Evolutionary conservation across 2,113 vertebrate species (phyloP).

Genomic region (Natator depressus): DNA sequence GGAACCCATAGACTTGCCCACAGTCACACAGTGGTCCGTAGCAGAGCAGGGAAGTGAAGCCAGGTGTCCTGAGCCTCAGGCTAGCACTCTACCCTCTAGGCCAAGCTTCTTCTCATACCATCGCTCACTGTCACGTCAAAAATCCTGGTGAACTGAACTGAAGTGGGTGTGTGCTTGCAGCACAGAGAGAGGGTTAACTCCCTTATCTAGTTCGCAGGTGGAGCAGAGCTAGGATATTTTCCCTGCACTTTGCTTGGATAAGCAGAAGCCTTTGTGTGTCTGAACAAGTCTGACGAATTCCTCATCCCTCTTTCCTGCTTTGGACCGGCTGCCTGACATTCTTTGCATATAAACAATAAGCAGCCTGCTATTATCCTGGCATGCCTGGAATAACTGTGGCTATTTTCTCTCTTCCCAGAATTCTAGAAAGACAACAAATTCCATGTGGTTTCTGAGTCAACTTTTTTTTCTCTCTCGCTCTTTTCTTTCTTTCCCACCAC

Average conservation of each 20-base stretch:
- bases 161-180: not conserved
- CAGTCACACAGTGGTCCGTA: not conserved
- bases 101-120: not conserved
- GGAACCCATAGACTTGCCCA: not conserved
- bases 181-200: not conserved
- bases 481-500: slow-evolving; percentile 70
- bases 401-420: slow-evolving; percentile 80
- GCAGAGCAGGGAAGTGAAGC: not conserved
- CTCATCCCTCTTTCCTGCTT: slow-evolving; percentile 48
- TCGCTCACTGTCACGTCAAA: not conserved
- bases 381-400: slow-evolving; percentile 78
- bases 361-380: slow-evolving; percentile 76
- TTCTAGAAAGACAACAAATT: slow-evolving; percentile 80
- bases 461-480: slow-evolving; percentile 30
- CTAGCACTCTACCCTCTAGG: not conserved
- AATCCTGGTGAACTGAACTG: not conserved
- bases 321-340: slow-evolving; percentile 72
- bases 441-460: slow-evolving; percentile 76
- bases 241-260: not conserved
- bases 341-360: slow-evolving; percentile 73
- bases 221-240: not conserved
- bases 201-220: not conserved
- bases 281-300: slow-evolving; percentile 25
- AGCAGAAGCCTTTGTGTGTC: not conserved
- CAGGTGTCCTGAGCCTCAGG: not conserved